Evolutionary conservation across 2,888 invertebrate species (phyloP).

Genomic region (Proisotoma minuta): DNA sequence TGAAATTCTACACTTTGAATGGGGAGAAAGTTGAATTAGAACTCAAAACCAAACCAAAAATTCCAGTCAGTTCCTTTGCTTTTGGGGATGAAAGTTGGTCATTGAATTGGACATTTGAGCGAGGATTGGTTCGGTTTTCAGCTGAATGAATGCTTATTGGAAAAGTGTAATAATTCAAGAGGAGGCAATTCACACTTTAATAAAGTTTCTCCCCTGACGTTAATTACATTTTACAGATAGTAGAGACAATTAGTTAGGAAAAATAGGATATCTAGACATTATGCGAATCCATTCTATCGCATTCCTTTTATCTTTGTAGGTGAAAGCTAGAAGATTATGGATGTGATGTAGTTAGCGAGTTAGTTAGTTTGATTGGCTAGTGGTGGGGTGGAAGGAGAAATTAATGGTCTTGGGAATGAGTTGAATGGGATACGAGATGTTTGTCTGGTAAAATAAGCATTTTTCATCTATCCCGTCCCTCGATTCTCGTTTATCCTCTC

Average conservation of each 20-base stretch:
- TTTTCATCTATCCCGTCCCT: slow-evolving; percentile 16
- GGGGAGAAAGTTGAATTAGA: background rate
- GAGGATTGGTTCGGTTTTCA: background rate
- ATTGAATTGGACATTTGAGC: background rate
- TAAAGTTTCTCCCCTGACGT: slow-evolving; percentile 41
- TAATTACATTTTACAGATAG: slow-evolving; percentile 43
- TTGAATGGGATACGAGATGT: slow-evolving; percentile 10
- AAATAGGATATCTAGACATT: slow-evolving; percentile 13
- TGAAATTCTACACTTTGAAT: too few relatives aligned
- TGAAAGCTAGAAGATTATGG: background rate
- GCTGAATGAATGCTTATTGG: too few relatives aligned
- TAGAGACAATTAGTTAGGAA: slow-evolving; percentile 39
- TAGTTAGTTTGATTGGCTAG: background rate
- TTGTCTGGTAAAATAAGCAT: slow-evolving; percentile 13
- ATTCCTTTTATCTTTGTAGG: too few relatives aligned
- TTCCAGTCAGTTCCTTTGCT: too few relatives aligned
- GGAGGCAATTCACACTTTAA: slow-evolving; percentile 40
- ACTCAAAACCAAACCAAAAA: background rate
- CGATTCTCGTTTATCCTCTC: background rate
- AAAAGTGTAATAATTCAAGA: slow-evolving; percentile 32
- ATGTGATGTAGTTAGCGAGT: background rate
- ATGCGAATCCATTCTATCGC: too few relatives aligned
- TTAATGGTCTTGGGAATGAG: slow-evolving; percentile 15
- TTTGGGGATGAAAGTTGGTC: too few relatives aligned
- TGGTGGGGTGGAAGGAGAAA: slow-evolving; percentile 4